A percentile compares a stretch with the other conserved stretches of the same genome.
Evolutionary conservation across 1,140 invertebrate genomes (phyloP).

Genomic region (Anastrepha ludens): DNA sequence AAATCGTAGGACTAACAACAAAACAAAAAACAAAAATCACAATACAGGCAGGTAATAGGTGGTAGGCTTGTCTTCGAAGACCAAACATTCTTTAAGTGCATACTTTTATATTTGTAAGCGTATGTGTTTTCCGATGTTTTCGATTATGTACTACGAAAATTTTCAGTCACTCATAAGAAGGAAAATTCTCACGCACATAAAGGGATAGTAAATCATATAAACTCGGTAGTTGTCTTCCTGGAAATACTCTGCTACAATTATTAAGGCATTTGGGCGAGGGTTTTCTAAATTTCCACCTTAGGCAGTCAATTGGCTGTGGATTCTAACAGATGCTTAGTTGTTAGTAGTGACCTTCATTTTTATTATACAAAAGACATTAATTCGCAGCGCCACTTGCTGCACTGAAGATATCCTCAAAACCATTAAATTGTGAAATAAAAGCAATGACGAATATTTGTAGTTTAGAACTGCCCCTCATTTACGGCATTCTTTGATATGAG

Average conservation of each 20-base stretch:
- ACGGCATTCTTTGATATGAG: not conserved
- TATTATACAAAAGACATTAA: not conserved
- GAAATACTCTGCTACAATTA: not conserved
- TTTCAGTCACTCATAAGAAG: not conserved
- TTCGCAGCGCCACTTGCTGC: not conserved
- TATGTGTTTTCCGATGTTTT: not conserved
- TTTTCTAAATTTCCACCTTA: not conserved
- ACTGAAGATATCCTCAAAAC: not conserved
- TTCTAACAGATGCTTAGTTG: not conserved
- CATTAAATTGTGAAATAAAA: constrained; percentile 29
- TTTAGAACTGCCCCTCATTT: not conserved
- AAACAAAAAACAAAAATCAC: not conserved
- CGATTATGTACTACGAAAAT: not conserved
- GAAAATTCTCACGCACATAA: not conserved
- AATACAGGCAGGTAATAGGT: not conserved
- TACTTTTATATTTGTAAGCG: not conserved
- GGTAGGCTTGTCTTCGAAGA: not conserved
- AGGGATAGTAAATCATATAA: not conserved
- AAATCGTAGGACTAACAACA: not conserved
- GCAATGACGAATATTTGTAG: not conserved
- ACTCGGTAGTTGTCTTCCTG: not conserved
- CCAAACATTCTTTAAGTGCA: not conserved
- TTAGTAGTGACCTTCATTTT: constrained; percentile 10
- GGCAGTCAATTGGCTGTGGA: not conserved
- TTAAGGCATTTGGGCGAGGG: not conserved